phyloP scores from a whole-genome alignment of 2,888 invertebrate genomes.

The Calameuta pallipes region DNA sequence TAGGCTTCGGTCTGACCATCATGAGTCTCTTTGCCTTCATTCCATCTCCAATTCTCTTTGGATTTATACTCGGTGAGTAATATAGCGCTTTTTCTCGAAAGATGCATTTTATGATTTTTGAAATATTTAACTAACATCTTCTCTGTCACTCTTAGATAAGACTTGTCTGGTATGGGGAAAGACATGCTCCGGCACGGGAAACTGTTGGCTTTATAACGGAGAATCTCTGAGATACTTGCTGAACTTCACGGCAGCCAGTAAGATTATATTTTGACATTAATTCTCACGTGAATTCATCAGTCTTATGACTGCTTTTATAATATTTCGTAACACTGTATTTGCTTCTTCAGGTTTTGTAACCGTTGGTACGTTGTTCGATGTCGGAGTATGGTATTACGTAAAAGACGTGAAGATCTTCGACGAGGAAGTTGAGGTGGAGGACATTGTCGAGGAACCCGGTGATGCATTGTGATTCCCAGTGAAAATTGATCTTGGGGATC shows the following conservation, averaged over 20 bases:
- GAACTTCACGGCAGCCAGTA: constrained; percentile 74
- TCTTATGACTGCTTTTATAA: background rate
- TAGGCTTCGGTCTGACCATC: constrained; percentile 77
- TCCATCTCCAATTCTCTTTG: constrained; percentile 82
- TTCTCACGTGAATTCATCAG: background rate
- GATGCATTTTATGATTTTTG: background rate
- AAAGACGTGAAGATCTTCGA: constrained; percentile 78
- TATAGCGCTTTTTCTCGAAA: background rate
- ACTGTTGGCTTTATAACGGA: constrained; percentile 81
- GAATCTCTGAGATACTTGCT: constrained; percentile 73
- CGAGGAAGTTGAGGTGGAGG: constrained; percentile 70
- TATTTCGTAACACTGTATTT: background rate
- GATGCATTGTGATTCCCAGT: constrained; percentile 46
- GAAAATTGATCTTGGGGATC: background rate
- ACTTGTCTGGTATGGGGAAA: constrained; percentile 81
- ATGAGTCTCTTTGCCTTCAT: constrained; percentile 79
- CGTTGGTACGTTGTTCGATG: constrained; percentile 75
- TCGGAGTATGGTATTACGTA: constrained; percentile 77
- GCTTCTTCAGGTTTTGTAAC: constrained; percentile 68
- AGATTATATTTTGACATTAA: constrained; percentile 28
- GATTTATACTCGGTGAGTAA: constrained; percentile 74
- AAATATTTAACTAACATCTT: background rate
- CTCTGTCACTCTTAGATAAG: constrained; percentile 65
- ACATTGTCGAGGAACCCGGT: constrained; percentile 57
- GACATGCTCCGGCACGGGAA: constrained; percentile 76